Evolutionary conservation across 1,140 invertebrate species (phyloP).

Genomic region (Trachymyrmex septentrionalis): DNA sequence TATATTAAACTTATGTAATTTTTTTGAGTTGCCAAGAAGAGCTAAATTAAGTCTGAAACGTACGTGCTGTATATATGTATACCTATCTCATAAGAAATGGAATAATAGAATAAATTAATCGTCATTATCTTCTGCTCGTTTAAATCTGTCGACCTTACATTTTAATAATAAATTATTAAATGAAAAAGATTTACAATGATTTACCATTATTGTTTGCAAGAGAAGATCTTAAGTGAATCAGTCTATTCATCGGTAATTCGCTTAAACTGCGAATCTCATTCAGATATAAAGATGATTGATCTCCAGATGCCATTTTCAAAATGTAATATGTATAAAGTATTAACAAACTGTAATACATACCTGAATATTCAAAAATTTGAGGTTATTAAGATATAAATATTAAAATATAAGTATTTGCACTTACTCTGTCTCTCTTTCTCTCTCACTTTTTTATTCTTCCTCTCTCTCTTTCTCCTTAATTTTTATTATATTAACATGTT

Average conservation of each 20-base stretch:
- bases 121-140: too few relatives aligned
- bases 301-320: conserved; percentile 8
- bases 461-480: background rate
- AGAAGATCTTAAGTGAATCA: conserved; percentile 85
- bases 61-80: too few relatives aligned
- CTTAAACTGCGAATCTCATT: conserved; percentile 86
- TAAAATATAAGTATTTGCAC: too few relatives aligned
- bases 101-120: too few relatives aligned
- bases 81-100: too few relatives aligned
- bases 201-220: conserved; percentile 75
- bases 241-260: conserved; percentile 86
- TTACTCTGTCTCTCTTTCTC: too few relatives aligned
- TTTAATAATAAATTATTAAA: conserved; percentile 22
- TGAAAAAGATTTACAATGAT: conserved; percentile 44
- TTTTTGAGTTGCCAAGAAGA: too few relatives aligned
- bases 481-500: conserved; percentile 2
- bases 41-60: too few relatives aligned
- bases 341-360: conserved; percentile 1
- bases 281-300: conserved; percentile 73
- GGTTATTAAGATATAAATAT: background rate
- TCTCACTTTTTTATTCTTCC: too few relatives aligned
- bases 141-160: too few relatives aligned
- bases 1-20: too few relatives aligned
- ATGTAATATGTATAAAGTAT: conserved; percentile 19
- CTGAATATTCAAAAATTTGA: conserved; percentile 25